Percentiles rank a stretch among this genome's conserved stretches.
Evolutionary conservation across 2,888 invertebrate genomes (phyloP).

Genomic region (Geotrupes spiniger): DNA sequence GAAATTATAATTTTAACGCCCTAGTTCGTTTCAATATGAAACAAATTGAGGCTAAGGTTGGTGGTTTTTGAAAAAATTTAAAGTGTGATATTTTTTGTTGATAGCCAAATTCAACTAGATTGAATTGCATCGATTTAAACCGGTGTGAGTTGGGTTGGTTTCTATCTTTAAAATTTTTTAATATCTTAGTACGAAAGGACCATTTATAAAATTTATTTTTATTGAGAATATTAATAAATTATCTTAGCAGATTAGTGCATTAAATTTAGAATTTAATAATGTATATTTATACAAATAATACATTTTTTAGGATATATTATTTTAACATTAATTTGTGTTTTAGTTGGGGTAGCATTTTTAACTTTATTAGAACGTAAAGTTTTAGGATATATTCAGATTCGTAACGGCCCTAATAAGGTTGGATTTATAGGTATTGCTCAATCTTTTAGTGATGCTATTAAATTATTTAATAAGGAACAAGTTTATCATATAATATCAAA

Average conservation of each 20-base stretch:
- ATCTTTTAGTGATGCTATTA: slow-evolving; percentile 71
- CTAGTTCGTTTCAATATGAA: too few species aligned
- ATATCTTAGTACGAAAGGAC: slow-evolving; percentile 81
- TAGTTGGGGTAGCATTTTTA: slow-evolving; percentile 68
- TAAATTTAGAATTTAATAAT: slow-evolving; percentile 70
- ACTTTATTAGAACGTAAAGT: slow-evolving; percentile 70
- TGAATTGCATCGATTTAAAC: too few species aligned
- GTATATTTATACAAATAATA: slow-evolving; percentile 57
- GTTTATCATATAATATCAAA: slow-evolving; percentile 58
- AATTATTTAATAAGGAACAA: slow-evolving; percentile 67
- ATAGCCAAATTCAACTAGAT: too few species aligned
- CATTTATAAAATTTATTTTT: slow-evolving; percentile 56
- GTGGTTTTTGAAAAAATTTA: too few species aligned
- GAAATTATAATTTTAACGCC: too few species aligned
- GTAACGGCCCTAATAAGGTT: slow-evolving; percentile 72
- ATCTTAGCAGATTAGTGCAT: slow-evolving; percentile 68
- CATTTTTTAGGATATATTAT: slow-evolving; percentile 62
- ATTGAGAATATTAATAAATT: slow-evolving; percentile 45
- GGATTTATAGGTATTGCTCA: slow-evolving; percentile 62
- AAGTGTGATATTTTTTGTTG: too few species aligned
- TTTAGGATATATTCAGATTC: slow-evolving; percentile 70
- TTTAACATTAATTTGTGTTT: slow-evolving; percentile 48
- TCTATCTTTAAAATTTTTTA: slow-evolving; percentile 65
- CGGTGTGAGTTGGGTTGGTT: slow-evolving; percentile 83
- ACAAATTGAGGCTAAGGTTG: too few species aligned